These are phyloP conservation scores for Bimastos eiseni DNA, from an alignment of 2,888 invertebrate species.

Conservation along the genomic window DNA sequence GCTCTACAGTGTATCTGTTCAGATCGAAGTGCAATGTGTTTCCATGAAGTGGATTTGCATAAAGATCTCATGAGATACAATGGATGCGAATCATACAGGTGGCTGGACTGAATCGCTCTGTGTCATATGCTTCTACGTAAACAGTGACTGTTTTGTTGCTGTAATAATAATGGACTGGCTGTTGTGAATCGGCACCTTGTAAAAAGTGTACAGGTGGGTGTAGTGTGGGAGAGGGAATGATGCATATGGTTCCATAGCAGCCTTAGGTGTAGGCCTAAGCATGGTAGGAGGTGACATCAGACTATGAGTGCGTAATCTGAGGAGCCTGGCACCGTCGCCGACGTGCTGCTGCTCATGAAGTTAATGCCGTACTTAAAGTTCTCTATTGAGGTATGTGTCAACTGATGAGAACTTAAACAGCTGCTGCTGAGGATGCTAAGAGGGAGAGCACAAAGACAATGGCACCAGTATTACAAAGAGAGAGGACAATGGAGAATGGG, in stretches of 20 bases:
- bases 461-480: neutral
- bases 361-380: neutral
- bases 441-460: neutral
- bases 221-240: neutral
- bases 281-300: neutral
- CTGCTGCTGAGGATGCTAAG: neutral
- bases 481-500: neutral
- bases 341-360: conserved; percentile 13
- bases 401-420: neutral
- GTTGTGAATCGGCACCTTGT: no score
- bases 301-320: neutral
- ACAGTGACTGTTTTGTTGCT: no score
- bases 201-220: no score
- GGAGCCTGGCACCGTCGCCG: neutral
- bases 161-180: no score
- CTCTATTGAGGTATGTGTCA: neutral
- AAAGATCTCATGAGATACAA: no score
- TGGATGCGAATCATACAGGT: no score
- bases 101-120: no score
- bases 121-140: no score
- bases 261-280: neutral
- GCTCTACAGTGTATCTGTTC: no score
- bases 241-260: neutral
- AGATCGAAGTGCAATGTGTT: no score
- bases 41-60: no score